Evolutionary conservation across 2,888 invertebrate genomes (phyloP), one percentile per base, ranked within the genome.

Genomic region (Latheticus oryzae): DNA sequence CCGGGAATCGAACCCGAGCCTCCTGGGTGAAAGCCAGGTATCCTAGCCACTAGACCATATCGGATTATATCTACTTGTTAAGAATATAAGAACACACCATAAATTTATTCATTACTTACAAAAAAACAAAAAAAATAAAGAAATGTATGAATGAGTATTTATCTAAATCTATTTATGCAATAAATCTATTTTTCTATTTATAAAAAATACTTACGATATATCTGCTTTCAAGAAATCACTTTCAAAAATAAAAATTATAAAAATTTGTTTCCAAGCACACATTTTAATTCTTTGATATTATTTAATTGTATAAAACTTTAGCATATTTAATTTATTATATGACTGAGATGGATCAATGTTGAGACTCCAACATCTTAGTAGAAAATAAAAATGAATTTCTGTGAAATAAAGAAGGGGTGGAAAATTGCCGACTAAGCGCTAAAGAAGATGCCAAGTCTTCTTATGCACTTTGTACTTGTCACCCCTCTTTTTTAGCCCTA

Each of bases 11-110:
- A 82, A 82, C 80, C 81, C 81, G 81, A 79, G 80, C 80, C 82
- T 83, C 81, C 83, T 83, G 82, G 82, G 82, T 83, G 82, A 82
- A 78, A 82, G 82, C 82, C 82, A 82, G 82, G 79, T 82, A 83
- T 83, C 81, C 81, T 83, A 82, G 80, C 82, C 82, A 82, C 81
- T 82, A 82, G 81, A 82, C 50, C 50, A 50, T 82, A 82, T 77
- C 79, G 81, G 80, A 81, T n/a, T n/a, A n/a, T n/a, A n/a, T n/a
- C 26, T 26, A 26, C 26, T n/a, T n/a, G n/a, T n/a, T n/a, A n/a
- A n/a, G n/a, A n/a, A n/a, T n/a, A n/a, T n/a, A n/a, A n/a, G n/a
- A n/a, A n/a, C n/a, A n/a, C n/a, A n/a, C n/a, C n/a, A n/a, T n/a
- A n/a, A n/a, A n/a, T n/a, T n/a, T n/a, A n/a, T n/a, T n/a, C n/a